Base-by-base conservation (phyloP, 2,888 invertebrate species). In the Macrophya alboannulata region DNA sequence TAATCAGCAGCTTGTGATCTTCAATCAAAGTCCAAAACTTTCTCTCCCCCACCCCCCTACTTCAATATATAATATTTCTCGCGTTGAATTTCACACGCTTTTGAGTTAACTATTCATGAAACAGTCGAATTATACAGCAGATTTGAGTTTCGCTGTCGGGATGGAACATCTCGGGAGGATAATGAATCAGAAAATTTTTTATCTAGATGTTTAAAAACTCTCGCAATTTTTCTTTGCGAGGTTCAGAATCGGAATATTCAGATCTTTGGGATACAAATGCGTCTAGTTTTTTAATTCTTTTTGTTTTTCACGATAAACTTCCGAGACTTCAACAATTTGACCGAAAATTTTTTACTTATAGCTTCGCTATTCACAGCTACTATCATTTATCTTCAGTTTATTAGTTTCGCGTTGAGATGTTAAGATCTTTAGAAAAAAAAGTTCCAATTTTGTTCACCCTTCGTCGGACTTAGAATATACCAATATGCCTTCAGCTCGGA, bases 381-480 rank as follows among this genome's bases (percentile, higher is more conserved):
- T 4, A 12, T 48, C 25, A 48, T 43, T 76, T 37, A 31, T 37
- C 37, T 8, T 15, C 10, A 68, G 37, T 68, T 68, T 68, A 31
- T 15, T 37, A 17, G 12, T n/a, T 17, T 55, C n/a, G 31, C n/a
- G 31, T 31, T 51, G 77, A 76, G 4, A 37, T 55, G 55, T 55
- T 40, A n/a, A n/a, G 21, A 81, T 31, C 81, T 81, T 31, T n/a
- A 6, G 55, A n/a, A 15, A 45, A 45, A 62, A 81, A 65, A 45
- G 62, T 65, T 81, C 10, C 65, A 40, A 45, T 45, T 4, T 62
- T 62, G 25, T 79, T n/a, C 37, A 43, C 40, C n/a, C 40, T 37
- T 40, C 40, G 37, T 40, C 37, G 8, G 37, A 40, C 25, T 21
- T 37, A 71, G 71, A 10, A 43, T 71, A 31, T n/a, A 71, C 71